Evolutionary conservation across 2,797 vertebrate genomes (phyloP), one percentile per base, ranked within the genome.

Genomic region (Cyprinodon diabolis): DNA sequence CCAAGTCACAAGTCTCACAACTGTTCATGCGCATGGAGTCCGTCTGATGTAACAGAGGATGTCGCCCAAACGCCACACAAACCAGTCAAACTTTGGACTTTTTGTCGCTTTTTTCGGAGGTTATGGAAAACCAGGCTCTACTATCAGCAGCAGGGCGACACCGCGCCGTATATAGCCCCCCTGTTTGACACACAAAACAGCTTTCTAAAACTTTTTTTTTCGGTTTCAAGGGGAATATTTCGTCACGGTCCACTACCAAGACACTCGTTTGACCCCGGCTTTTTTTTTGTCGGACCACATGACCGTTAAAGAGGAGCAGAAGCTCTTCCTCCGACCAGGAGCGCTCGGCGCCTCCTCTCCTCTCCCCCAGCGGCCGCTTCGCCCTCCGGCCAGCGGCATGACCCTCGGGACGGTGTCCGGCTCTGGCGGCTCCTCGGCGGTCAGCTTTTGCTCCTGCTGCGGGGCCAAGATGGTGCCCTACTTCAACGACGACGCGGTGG

Each of bases 401-500:
- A 97, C 95, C 73, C 95, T 95, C 74, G 95, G 93, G 55, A 88
- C 91, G 14, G 77, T 94, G 84, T 70, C 91, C 84, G 83, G 72
- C 58, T 83, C 93, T 72, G 92, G 88, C 86, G 90, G 92, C 93
- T 92, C 92, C 68, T 86, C 90, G 19, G 86, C 86, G 85, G 91
- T 80, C 60, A 91, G 90, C 86, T 88, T 92, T 86, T 96, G 96
- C 92, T 95, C 93, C 52, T 96, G 95, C 91, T 96, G 94, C 89
- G 95, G 91, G 86, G 95, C 92, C 40, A 95, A 94, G 89, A 98
- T 99, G 96, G 95, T 96, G 90, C 97, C 97, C 19, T 95, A 96
- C 92, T 98, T 97, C 92, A 96, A 94, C 30, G 95, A 96, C 72
- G 95, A 98, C 91, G 95, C 96, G 66, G 94, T 96, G 71, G 96